Evolutionary conservation across 2,797 vertebrate genomes (phyloP).

Genomic region (Pelodytes ibericus): DNA sequence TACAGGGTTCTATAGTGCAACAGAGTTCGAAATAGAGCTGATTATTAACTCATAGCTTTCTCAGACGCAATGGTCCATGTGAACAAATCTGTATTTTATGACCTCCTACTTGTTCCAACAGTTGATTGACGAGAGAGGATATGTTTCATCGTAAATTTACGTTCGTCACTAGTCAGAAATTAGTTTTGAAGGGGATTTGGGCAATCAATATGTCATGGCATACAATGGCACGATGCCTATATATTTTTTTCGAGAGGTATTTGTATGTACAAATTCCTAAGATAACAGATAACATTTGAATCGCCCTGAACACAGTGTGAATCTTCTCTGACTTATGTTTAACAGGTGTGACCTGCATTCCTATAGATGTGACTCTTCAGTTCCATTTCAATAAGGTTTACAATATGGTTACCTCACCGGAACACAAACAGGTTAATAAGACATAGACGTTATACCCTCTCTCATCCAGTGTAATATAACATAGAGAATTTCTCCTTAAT

Average conservation of each 20-base stretch:
- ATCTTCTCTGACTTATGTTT: background rate
- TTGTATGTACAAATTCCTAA: background rate
- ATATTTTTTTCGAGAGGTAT: background rate
- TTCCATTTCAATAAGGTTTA: background rate
- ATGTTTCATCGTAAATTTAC: background rate
- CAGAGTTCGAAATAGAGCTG: constrained; percentile 29
- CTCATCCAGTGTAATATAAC: constrained; percentile 72
- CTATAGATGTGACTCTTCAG: too few species aligned
- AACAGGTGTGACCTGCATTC: background rate
- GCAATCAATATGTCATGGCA: background rate
- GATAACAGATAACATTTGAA: background rate
- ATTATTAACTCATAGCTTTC: constrained; percentile 29
- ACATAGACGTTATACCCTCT: constrained; percentile 37
- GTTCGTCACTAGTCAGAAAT: background rate
- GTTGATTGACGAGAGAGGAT: background rate
- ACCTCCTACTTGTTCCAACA: background rate
- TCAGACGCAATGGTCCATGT: background rate
- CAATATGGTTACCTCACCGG: background rate
- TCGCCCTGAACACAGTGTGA: too few species aligned
- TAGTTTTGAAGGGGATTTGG: background rate
- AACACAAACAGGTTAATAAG: constrained; percentile 38
- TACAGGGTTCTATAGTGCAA: constrained; percentile 38
- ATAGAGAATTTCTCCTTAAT: constrained; percentile 75
- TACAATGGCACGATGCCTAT: background rate
- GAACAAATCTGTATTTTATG: background rate